Percentiles rank a stretch among this genome's conserved stretches.
phyloP scores from a whole-genome alignment of 2,113 vertebrate genomes.

The Ictalurus punctatus region DNA sequence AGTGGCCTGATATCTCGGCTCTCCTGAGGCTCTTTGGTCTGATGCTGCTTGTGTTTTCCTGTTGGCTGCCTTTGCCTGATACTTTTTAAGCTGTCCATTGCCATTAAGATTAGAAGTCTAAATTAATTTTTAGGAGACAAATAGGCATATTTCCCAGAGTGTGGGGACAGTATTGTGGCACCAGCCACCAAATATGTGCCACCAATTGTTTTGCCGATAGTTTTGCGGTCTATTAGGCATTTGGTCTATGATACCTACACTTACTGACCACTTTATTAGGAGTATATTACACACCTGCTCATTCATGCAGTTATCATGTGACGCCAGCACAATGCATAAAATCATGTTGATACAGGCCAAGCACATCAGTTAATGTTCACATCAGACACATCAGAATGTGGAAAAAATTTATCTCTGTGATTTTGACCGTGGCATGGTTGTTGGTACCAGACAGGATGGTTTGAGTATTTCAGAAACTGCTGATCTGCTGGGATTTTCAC shows the following conservation, averaged over 20 bases:
- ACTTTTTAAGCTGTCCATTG: conserved; percentile 32
- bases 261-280: not conserved
- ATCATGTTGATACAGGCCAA: not conserved
- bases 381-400: not conserved
- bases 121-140: conserved; percentile 6
- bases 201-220: not conserved
- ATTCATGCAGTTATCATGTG: not conserved
- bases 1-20: not conserved
- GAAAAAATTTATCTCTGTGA: not conserved
- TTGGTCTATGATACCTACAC: not conserved
- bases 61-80: conserved; percentile 4
- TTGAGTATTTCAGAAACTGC: not conserved
- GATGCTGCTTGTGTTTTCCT: conserved; percentile 31
- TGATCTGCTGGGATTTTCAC: not conserved
- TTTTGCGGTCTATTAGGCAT: not conserved
- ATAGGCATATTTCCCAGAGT: not conserved
- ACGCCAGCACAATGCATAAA: not conserved
- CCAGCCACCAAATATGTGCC: not conserved
- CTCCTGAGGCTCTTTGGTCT: conserved; percentile 31
- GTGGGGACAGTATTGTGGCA: not conserved
- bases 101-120: conserved; percentile 13
- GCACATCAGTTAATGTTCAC: not conserved
- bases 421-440: not conserved
- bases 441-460: not conserved
- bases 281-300: not conserved